phyloP scores from a whole-genome alignment of 2,888 invertebrate genomes.

The Chalcis sispes region DNA sequence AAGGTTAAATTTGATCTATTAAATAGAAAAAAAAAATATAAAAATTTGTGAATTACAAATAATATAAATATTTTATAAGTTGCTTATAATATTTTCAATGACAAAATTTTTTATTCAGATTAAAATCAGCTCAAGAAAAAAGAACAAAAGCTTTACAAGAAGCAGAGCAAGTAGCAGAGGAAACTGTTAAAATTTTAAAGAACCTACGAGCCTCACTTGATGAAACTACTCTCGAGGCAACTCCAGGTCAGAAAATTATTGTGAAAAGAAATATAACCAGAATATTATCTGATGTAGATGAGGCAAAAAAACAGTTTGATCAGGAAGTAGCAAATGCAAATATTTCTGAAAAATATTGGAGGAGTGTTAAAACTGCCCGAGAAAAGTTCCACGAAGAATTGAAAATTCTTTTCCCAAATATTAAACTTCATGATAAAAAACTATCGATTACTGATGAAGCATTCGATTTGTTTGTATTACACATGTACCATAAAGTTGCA shows the following conservation, averaged over 20 bases:
- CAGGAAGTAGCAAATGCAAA: conserved; percentile 79
- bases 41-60: background rate
- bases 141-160: conserved; percentile 78
- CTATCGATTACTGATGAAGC: conserved; percentile 81
- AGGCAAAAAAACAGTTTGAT: conserved; percentile 80
- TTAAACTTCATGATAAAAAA: conserved; percentile 83
- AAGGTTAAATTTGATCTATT: background rate
- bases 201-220: conserved; percentile 75
- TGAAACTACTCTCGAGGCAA: conserved; percentile 73
- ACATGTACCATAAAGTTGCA: conserved; percentile 86
- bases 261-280: conserved; percentile 71
- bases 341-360: conserved; percentile 89
- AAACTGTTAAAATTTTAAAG: conserved; percentile 77
- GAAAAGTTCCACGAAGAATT: conserved; percentile 82
- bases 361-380: conserved; percentile 83
- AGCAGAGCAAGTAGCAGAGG: conserved; percentile 80
- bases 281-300: conserved; percentile 79
- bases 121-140: conserved; percentile 80
- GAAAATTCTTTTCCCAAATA: conserved; percentile 84
- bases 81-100: no score
- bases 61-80: background rate
- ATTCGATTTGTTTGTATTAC: conserved; percentile 86
- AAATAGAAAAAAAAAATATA: background rate
- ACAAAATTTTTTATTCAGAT: conserved; percentile 63
- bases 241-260: conserved; percentile 71